Evolutionary conservation across 2,888 invertebrate species (phyloP), one percentile per base, ranked within the genome.

Genomic region (Drosophila koepferae): DNA sequence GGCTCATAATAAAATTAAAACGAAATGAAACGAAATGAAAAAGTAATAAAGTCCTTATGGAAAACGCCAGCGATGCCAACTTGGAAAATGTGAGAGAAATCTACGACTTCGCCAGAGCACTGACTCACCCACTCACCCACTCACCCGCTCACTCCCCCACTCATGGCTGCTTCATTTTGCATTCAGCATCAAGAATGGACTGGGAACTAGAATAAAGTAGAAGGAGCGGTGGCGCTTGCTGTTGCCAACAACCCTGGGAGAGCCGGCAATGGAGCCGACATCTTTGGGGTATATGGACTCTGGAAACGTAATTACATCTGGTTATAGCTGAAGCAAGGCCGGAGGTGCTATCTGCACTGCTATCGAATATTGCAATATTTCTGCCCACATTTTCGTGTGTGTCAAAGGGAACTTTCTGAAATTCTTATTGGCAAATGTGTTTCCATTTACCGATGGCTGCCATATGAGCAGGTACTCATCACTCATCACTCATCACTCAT

Each of bases 31-130:
- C 82, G 89, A 86, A 89, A 91, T 91, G 85, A 90, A 89, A 90
- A 89, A 90, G 89, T 89, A 90, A 86, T 89, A 90, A 89, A 86
- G 89, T 90, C 86, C 90, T 90, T 80, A 90, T 91, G 89, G 87
- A 85, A 82, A 85, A 87, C 74, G 84, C 48, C 74, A 71, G 66
- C 63, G 61, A 58, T 60, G 62, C 77, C 70, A 61, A n/a, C 9
- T 46, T 51, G 34, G 43, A 16, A 16, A 28, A 38, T 56, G 38
- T 44, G 64, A 40, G 55, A 66, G 59, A 63, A 63, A 61, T 49
- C 64, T 51, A 62, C 51, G 14, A 80, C 55, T 63, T 31, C 38
- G 54, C 43, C 59, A 55, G 34, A 44, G 31, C 53, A 49, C 46
- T 48, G 31, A 36, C 43, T 48, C 31, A 34, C 18, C 10, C 46